phyloP scores from a whole-genome alignment of 2,888 invertebrate species.

The Gisinianus flammeolus region DNA sequence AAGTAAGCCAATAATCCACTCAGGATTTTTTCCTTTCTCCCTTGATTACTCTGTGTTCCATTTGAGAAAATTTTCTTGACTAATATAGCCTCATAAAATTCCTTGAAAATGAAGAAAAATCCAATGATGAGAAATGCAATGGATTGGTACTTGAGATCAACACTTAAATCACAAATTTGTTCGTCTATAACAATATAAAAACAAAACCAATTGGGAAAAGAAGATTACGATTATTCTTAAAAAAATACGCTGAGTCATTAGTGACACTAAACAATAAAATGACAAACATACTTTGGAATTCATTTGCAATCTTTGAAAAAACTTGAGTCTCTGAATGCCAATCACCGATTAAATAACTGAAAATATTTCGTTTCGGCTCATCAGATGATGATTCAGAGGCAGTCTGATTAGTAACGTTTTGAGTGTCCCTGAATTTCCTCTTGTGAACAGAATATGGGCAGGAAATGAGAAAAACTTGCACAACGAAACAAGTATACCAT shows the following conservation, averaged over 20 bases:
- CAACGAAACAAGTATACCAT: slow-evolving; percentile 27
- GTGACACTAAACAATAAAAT: background rate
- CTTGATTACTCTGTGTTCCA: background rate
- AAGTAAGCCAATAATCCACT: slow-evolving; percentile 18
- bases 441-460: slow-evolving; percentile 4
- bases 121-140: slow-evolving; percentile 17
- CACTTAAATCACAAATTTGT: slow-evolving; percentile 11
- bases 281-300: background rate
- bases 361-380: background rate
- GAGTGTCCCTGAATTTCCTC: background rate
- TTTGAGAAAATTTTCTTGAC: slow-evolving; percentile 25
- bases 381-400: background rate
- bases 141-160: slow-evolving; percentile 4
- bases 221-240: background rate
- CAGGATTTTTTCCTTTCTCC: background rate
- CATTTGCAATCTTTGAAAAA: slow-evolving; percentile 5
- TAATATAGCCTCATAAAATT: slow-evolving; percentile 24
- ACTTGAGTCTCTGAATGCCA: slow-evolving; percentile 2
- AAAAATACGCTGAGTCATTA: background rate
- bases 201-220: background rate
- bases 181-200: background rate
- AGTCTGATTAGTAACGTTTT: background rate
- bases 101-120: slow-evolving; percentile 28
- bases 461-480: slow-evolving; percentile 10
- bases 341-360: slow-evolving; percentile 14